phyloP scores from a whole-genome alignment of 2,113 vertebrate genomes.

The Anguilla japonica region DNA sequence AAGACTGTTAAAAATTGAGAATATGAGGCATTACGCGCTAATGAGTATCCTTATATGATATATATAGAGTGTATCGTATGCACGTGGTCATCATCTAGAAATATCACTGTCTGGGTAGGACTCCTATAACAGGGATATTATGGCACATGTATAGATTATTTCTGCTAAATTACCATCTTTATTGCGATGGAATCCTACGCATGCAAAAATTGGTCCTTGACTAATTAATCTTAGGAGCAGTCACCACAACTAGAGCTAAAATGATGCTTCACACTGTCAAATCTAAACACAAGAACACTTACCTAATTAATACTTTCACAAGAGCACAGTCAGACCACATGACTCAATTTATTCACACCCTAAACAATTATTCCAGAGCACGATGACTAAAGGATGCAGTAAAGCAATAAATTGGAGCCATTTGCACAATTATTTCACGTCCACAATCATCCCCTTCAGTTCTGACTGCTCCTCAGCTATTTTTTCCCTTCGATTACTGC shows the following conservation, averaged over 20 bases:
- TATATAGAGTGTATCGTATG: neutral
- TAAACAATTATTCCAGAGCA: neutral
- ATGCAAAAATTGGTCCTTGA: neutral
- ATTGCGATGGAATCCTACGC: neutral
- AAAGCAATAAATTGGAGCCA: neutral
- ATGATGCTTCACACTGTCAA: neutral
- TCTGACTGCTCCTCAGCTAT: neutral
- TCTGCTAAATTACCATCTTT: neutral
- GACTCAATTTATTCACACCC: neutral
- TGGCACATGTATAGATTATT: neutral
- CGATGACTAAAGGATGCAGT: neutral
- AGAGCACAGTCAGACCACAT: neutral
- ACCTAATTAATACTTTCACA: neutral
- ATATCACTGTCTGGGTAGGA: neutral
- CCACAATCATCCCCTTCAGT: neutral
- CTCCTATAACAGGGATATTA: neutral
- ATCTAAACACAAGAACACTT: neutral
- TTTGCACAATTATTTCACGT: conserved; percentile 4
- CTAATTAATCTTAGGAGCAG: neutral
- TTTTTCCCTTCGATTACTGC: neutral
- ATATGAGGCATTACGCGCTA: neutral
- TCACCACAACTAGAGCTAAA: neutral
- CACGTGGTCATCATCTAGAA: neutral
- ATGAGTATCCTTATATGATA: neutral
- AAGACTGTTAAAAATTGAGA: conserved; percentile 1